phyloP scores from a whole-genome alignment of 1,140 invertebrate genomes.

The Drosophila nasuta region DNA sequence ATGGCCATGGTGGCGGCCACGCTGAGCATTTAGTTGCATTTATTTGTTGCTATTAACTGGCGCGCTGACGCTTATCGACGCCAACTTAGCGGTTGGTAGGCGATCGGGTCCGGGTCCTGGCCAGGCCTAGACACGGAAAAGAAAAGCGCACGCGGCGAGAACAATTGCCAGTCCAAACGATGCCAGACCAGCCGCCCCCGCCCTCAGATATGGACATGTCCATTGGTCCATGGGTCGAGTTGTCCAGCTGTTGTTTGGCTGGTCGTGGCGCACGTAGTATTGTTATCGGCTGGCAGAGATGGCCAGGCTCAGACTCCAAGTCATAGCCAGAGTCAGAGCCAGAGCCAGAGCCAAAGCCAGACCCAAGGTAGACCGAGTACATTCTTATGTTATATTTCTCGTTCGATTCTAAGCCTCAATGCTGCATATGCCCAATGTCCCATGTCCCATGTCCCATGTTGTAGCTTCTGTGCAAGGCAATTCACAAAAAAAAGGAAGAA shows the following conservation, averaged over 20 bases:
- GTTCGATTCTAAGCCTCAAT: constrained; percentile 31
- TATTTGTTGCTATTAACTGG: constrained; percentile 85
- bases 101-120: constrained; percentile 13
- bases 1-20: constrained; percentile 51
- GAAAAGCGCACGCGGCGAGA: constrained; percentile 77
- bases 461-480: constrained; percentile 47
- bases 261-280: constrained; percentile 77
- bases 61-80: constrained; percentile 81
- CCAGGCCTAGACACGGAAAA: constrained; percentile 63
- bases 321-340: constrained; percentile 1
- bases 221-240: constrained; percentile 3
- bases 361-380: constrained; percentile 17
- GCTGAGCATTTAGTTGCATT: constrained; percentile 83
- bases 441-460: constrained; percentile 23
- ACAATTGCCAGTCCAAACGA: constrained; percentile 67
- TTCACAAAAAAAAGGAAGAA: constrained; percentile 28
- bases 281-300: constrained; percentile 69
- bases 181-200: constrained; percentile 45
- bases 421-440: not conserved
- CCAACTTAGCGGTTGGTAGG: constrained; percentile 18
- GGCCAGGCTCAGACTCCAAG: constrained; percentile 32
- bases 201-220: constrained; percentile 31
- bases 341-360: not conserved
- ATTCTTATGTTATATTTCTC: constrained; percentile 71
- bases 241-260: constrained; percentile 17